Evolutionary conservation across 2,888 invertebrate species (phyloP), one percentile per base, ranked within the genome.

Genomic region (Ophraella communa): DNA sequence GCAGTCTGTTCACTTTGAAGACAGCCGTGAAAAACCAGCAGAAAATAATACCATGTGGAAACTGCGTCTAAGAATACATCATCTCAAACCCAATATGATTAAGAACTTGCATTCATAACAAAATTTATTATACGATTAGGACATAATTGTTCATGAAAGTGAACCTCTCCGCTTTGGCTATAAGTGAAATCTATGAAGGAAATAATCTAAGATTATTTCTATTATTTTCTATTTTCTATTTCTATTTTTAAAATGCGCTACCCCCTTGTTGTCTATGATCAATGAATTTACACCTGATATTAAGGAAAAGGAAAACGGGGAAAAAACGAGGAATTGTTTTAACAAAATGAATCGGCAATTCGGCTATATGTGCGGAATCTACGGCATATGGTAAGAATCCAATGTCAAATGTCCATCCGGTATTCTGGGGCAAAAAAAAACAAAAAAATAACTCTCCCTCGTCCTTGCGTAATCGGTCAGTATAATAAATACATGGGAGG

Each of bases 321-420:
- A 17, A 20, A 45, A 72, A 62, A 58, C 61, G 62, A 23, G 67
- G 65, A n/a, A 68, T 75, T 44, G 11, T 71, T 45, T 21, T 72
- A 23, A 65, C 65, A 11, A 69, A 62, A 39, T 78, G 73, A 73
- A 57, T 74, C 56, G 76, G 77, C 52, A 78, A 77, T 65, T 65
- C 66, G 56, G 69, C 74, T 18, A 75, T 78, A 39, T 69, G 72
- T 33, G 66, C 72, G 44, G 74, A 67, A 20, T 62, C 67, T 7
- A 73, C 66, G 20, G 62, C 24, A 21, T 64, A 66, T 65, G 68
- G 73, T 33, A 60, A 71, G 27, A 39, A 44, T 20, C 64, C 58
- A 30, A 24, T 58, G 55, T 42, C 55, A 51, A 42, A 55, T 23
- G 65, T 67, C 4, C 47, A 64, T n/a, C 14, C 55, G 71, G 7